Evolutionary conservation across 2,797 vertebrate genomes (phyloP).

Genomic region (Lepus townsendii): DNA sequence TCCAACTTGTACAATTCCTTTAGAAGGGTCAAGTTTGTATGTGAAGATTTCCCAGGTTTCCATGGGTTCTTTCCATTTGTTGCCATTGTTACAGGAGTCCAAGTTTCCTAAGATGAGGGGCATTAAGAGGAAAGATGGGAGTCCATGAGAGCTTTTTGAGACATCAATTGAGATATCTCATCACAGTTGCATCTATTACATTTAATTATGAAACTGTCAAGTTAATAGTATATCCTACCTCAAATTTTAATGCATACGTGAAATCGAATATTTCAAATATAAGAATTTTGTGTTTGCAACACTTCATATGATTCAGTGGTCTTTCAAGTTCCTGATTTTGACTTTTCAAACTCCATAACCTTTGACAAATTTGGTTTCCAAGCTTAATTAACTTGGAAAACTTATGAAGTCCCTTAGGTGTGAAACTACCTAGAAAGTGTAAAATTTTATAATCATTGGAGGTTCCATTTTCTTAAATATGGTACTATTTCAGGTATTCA

Average conservation of each 20-base stretch:
- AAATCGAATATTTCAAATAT: slow-evolving; percentile 50
- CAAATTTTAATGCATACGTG: slow-evolving; percentile 2
- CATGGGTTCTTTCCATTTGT: not conserved
- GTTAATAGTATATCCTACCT: not conserved
- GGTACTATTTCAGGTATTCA: slow-evolving; percentile 12
- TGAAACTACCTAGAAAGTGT: not conserved
- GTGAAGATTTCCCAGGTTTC: not conserved
- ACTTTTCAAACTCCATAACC: slow-evolving; percentile 38
- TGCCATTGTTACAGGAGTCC: not conserved
- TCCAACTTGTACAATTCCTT: not conserved
- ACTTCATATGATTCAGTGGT: not conserved
- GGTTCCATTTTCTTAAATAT: not conserved
- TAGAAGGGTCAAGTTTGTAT: not conserved
- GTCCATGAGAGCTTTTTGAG: not conserved
- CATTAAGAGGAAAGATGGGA: not conserved
- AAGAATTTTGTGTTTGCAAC: not conserved
- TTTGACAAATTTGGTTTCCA: slow-evolving; percentile 32
- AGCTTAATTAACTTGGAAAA: slow-evolving; percentile 33
- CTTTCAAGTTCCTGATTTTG: not conserved
- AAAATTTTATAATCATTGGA: not conserved
- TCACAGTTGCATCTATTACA: slow-evolving; percentile 26
- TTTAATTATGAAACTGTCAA: slow-evolving; percentile 6
- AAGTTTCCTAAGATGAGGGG: slow-evolving; percentile 23
- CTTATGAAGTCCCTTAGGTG: slow-evolving; percentile 18
- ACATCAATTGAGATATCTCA: not conserved